Evolutionary conservation across 2,113 vertebrate species (phyloP).

Genomic region (Corvus cornix): DNA sequence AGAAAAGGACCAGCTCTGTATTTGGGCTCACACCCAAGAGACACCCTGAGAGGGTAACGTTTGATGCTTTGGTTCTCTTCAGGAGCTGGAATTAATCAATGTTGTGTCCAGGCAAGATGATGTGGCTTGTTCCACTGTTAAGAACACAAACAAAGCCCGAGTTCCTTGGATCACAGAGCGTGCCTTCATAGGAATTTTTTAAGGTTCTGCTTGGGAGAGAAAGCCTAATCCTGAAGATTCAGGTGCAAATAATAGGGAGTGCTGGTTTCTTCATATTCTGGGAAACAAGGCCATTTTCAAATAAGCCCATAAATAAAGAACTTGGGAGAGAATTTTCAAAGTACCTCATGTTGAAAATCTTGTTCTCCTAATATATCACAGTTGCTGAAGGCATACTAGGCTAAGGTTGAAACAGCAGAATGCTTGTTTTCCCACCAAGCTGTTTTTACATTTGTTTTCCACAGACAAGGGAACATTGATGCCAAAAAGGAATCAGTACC

Average conservation of each 20-base stretch:
- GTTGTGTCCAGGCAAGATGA: background rate
- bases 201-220: background rate
- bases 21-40: background rate
- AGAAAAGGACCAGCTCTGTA: background rate
- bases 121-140: background rate
- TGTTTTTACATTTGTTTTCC: background rate
- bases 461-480: background rate
- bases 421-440: background rate
- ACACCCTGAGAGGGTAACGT: background rate
- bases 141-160: background rate
- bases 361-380: background rate
- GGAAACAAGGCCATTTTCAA: background rate
- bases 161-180: background rate
- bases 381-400: background rate
- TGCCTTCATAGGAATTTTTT: background rate
- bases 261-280: background rate
- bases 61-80: background rate
- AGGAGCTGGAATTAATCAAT: background rate
- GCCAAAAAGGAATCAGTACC: conserved; percentile 1
- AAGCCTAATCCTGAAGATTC: background rate
- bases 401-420: background rate
- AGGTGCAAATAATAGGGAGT: background rate
- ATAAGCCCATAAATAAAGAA: background rate
- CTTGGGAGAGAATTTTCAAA: background rate
- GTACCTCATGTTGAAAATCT: background rate